Base-by-base conservation (phyloP, 2,888 invertebrate genomes). In the Elgonia sp. region DNA sequence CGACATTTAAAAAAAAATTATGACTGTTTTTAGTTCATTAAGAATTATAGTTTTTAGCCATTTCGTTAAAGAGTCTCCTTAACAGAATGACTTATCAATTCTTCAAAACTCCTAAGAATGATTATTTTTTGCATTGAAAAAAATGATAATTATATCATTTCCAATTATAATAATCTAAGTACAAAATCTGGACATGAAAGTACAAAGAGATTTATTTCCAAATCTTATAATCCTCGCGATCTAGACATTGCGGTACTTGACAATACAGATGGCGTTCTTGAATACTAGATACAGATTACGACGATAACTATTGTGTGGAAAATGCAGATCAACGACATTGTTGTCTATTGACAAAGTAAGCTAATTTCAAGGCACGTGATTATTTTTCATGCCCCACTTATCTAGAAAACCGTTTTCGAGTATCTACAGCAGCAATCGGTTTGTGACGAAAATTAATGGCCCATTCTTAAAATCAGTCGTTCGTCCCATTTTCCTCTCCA, bases 311-410 rank as follows among this genome's bases (percentile, higher is more conserved):
- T 87, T 84, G 75, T 84, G 75, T 57, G 53, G 84, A 81, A 84
- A 81, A 81, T 84, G 72, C 81, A 77, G 82, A 85, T 85, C 70
- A 73, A 80, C 83, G 83, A 83, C 82, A 77, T 73, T 82, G 81
- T 77, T 82, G 79, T 77, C 82, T 82, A 72, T 84, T 82, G 87
- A 84, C 85, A 82, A 85, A 79, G 88, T 85, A 85, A 88, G 82
- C 73, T 73, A 82, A 85, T 88, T 88, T 88, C 77, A 72, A 81
- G 81, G 37, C 39, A 53, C 77, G 76, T 69, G 84, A 88, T 88
- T 85, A 81, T 79, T 82, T 88, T 84, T 82, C 88, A 85, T 85
- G 88, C 85, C 85, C 88, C 76, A 88, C 82, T 88, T 85, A 79
- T 67, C 79, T 37, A 55, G 65, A 70, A 79, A 84, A 84, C 76